A percentile compares a stretch with the other conserved stretches of the same genome.
Conservation (phyloP, 1,140 invertebrate genomes). For the Mya arenaria region DNA sequence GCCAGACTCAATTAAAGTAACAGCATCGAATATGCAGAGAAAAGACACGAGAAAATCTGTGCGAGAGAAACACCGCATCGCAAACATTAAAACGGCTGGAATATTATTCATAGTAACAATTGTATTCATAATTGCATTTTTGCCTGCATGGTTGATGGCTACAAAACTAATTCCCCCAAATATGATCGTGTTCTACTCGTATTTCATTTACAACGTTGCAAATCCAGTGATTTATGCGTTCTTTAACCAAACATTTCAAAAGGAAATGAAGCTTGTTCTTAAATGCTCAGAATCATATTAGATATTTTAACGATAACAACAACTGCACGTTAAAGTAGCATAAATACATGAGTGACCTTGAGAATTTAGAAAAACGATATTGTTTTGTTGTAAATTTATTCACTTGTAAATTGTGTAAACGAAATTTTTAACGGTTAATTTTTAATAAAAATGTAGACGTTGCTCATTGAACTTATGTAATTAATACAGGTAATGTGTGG, state of each 20-base stretch:
- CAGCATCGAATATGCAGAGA: conserved; percentile 32
- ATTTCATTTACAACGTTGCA: conserved; percentile 78
- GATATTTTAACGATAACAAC: no score
- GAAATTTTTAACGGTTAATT: no score
- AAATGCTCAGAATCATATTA: conserved; percentile 59
- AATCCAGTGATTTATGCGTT: conserved; percentile 80
- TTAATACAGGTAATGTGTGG: no score
- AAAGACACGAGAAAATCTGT: conserved; percentile 52
- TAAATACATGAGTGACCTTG: no score
- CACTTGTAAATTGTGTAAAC: no score
- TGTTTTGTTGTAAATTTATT: no score
- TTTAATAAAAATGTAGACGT: no score
- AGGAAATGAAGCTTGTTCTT: conserved; percentile 74
- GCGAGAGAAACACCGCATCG: conserved; percentile 60
- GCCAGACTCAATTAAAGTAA: conserved; percentile 42
- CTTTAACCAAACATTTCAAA: conserved; percentile 78
- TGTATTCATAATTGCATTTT: conserved; percentile 77
- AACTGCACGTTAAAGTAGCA: no score
- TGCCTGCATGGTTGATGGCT: conserved; percentile 78
- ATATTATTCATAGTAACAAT: conserved; percentile 78
- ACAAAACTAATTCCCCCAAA: conserved; percentile 65
- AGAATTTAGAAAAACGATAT: no score
- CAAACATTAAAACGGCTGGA: conserved; percentile 77
- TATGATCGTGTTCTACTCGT: conserved; percentile 77
- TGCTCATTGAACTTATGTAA: no score